A percentile compares a stretch with the other conserved stretches of the same genome.
phyloP scores from a whole-genome alignment of 2,113 vertebrate genomes.

The Ageneiosus marmoratus region DNA sequence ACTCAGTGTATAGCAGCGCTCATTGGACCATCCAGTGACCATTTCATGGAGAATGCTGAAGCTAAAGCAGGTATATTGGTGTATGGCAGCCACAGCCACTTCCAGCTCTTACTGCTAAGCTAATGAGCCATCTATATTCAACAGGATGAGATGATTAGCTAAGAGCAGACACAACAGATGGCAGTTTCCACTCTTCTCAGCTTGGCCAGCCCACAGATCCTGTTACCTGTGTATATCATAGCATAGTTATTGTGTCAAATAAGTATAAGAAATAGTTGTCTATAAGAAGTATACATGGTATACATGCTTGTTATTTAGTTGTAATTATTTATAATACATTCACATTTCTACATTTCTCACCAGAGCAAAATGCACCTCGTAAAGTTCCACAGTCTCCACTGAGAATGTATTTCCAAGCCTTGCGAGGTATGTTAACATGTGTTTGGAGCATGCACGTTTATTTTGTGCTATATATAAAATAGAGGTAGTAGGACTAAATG shows the following conservation, averaged over 20 bases:
- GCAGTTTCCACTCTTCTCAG: conserved; percentile 32
- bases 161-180: conserved; percentile 41
- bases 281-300: background rate
- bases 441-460: background rate
- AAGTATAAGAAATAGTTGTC: background rate
- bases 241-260: background rate
- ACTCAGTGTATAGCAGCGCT: conserved; percentile 87
- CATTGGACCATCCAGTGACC: conserved; percentile 86
- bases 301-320: background rate
- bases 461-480: background rate
- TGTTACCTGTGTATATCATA: conserved; percentile 11
- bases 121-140: conserved; percentile 17
- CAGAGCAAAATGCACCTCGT: conserved; percentile 61
- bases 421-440: conserved; percentile 61
- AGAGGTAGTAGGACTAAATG: background rate
- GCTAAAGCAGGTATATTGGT: conserved; percentile 85
- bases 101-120: conserved; percentile 1
- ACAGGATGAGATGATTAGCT: conserved; percentile 52
- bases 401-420: conserved; percentile 64
- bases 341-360: background rate
- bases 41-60: conserved; percentile 83
- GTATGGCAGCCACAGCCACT: background rate
- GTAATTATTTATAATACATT: background rate
- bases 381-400: conserved; percentile 53
- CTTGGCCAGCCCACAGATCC: background rate